Conservation (phyloP, 2,888 invertebrate genomes). For the Parnassius glacialis region DNA sequence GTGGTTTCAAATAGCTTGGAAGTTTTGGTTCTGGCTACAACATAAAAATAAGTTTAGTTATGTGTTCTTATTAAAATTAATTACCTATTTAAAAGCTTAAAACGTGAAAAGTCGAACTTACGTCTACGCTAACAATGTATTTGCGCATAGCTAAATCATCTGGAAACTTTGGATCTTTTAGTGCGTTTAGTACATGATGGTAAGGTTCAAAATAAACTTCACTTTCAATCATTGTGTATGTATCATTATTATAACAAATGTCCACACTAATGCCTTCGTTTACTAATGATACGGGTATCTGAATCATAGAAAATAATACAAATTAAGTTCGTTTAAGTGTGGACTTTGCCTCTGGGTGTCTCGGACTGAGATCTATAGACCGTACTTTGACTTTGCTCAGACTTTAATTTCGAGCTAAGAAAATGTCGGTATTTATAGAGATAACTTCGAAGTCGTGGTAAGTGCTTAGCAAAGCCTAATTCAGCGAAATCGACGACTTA, state of each 20-base stretch:
- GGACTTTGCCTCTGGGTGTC: too few relatives aligned
- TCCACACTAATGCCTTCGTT: slow-evolving; percentile 37
- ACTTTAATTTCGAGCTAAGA: too few relatives aligned
- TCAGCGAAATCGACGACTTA: too few relatives aligned
- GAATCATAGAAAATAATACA: slow-evolving; percentile 20
- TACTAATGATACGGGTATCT: slow-evolving; percentile 58
- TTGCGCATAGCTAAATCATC: slow-evolving; percentile 83
- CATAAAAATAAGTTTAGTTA: slow-evolving; percentile 10
- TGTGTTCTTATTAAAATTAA: neutral
- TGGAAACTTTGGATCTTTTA: slow-evolving; percentile 80
- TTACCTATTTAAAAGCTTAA: neutral
- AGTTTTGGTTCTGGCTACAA: slow-evolving; percentile 45
- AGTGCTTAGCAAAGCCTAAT: too few relatives aligned
- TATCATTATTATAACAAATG: slow-evolving; percentile 39
- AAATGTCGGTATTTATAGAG: too few relatives aligned
- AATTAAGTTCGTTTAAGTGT: too few relatives aligned
- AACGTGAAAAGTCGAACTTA: slow-evolving; percentile 41
- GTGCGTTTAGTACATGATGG: slow-evolving; percentile 84
- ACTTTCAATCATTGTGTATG: slow-evolving; percentile 86
- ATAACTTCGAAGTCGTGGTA: too few relatives aligned
- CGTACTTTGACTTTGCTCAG: too few relatives aligned
- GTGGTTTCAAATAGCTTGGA: slow-evolving; percentile 44
- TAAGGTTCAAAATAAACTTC: slow-evolving; percentile 92
- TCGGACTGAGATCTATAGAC: too few relatives aligned
- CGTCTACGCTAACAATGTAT: slow-evolving; percentile 83